phyloP scores from a whole-genome alignment of 2,797 vertebrate species.

The Onychomys torridus region DNA sequence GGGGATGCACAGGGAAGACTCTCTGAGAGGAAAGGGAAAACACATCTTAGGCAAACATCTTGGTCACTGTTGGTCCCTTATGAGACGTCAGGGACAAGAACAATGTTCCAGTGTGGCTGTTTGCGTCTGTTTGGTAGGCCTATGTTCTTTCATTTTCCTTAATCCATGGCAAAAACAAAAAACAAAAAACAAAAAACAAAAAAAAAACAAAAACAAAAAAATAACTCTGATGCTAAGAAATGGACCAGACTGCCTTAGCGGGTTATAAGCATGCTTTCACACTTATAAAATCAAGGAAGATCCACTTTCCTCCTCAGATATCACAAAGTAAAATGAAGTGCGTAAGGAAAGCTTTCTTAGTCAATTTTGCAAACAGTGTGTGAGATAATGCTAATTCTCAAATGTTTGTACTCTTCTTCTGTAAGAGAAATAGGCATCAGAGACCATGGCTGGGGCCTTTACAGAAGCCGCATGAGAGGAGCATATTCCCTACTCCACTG shows the following conservation, averaged over 20 bases:
- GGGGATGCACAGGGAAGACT: background rate
- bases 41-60: background rate
- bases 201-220: slow-evolving; percentile 59
- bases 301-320: background rate
- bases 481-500: rapidly evolving
- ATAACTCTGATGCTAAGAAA: background rate
- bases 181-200: slow-evolving; percentile 52
- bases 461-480: background rate
- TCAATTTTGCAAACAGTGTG: background rate
- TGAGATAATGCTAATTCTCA: background rate
- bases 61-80: background rate
- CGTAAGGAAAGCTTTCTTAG: slow-evolving; percentile 4
- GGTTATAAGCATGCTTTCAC: background rate
- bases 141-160: slow-evolving; percentile 19
- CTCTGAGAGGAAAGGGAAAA: background rate
- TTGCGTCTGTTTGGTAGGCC: background rate
- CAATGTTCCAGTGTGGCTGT: background rate
- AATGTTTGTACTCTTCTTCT: background rate
- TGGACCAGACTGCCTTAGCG: background rate
- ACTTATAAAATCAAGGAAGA: slow-evolving; percentile 19
- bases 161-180: slow-evolving; percentile 18
- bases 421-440: background rate
- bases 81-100: background rate
- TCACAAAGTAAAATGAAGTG: slow-evolving; percentile 40
- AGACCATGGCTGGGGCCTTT: background rate